Base-by-base conservation (phyloP, 2,888 invertebrate genomes). In the Tenthredo scrophulariae region DNA sequence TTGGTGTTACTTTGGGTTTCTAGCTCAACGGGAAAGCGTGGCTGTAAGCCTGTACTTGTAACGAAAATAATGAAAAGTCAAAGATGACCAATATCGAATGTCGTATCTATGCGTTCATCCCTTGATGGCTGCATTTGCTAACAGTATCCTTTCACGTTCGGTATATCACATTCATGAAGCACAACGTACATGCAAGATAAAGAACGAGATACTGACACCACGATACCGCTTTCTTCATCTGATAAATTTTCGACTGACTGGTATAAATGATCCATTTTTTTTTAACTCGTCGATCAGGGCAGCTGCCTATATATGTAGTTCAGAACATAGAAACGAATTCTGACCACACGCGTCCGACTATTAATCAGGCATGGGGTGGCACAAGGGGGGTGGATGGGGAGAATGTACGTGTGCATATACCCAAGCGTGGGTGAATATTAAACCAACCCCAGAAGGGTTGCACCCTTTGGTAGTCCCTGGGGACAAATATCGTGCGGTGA, bases 371-470 rank as follows among this genome's bases (percentile, higher is more conserved):
- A 46, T 22, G 22, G 26, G 75, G 75, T 29, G 33, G 70, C 37
- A 13, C 37, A n/a, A 46, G 46, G 26, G 74, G 26, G 43, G 9
- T 18, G 10, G 22, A 43, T 15, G 15, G 10, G 1, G 13, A 70
- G 70, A 9, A 40, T 70, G 70, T n/a, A n/a, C 22, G 29, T 33
- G n/a, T 79, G 54, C 10, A 70, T 40, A 15, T 9, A n/a, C 22
- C 3, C n/a, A 10, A 58, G 37, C n/a, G 65, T 82, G 82, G 82
- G 62, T 82, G 82, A 65, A 82, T 82, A 82, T 65, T 82, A 82
- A 82, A 65, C 82, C 40, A 43, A 65, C 65, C 82, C 82, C 40
- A 82, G 82, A 82, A 65, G 82, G 82, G 82, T 82, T 82, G 65
- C 65, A 65, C 65, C 82, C 82, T 65, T 82, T 65, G 26, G 46